Evolutionary conservation across 1,140 invertebrate species (phyloP), one percentile per base, ranked within the genome.

Genomic region (Zaprionus tsacasi): DNA sequence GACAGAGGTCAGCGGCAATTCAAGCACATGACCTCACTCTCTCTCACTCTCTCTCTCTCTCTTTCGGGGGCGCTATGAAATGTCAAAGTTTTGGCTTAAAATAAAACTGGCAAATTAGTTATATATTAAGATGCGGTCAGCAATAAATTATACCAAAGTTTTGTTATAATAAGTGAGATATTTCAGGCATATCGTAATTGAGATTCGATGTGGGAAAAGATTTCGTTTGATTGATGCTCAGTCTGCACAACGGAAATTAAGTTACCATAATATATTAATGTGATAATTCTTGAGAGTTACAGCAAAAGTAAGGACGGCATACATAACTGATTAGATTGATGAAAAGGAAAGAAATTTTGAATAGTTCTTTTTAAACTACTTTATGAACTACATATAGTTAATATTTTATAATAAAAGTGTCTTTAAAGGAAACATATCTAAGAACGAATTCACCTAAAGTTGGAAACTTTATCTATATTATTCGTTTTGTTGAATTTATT

Each of bases 71-170:
- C 56, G 54, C 25, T 40, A 63, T 63, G 43, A 50, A 59, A 64
- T 57, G 73, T 72, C 66, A 69, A 82, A 87, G 76, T 88, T 87
- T 77, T 66, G 36, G 67, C 77, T 79, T 68, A 73, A 87, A 86
- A 82, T 82, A 87, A 87, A 87, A 82, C 77, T 66, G 43, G 56
- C 77, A 78, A 69, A 82, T 83, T 67, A 76, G 52, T 80, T 78
- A 88, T 76, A 77, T 79, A 73, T 65, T 30, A 58, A 48, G 45
- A 50, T 66, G 68, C 48, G 79, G 83, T 79, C 73, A 74, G 80
- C 83, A 65, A 87, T 87, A 88, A 87, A 87, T 87, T 74, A 59
- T 36, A 25, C 13, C 35, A 21, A 63, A 63, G 63, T 54, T 48
- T 58, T 5, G 11, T 70, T 36, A 57, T 74, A 78, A 87, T 87